A percentile compares a stretch with the other conserved stretches of the same genome.
Conservation (phyloP, 2,888 invertebrate genomes). For the Peribatodes rhomboidaria region DNA sequence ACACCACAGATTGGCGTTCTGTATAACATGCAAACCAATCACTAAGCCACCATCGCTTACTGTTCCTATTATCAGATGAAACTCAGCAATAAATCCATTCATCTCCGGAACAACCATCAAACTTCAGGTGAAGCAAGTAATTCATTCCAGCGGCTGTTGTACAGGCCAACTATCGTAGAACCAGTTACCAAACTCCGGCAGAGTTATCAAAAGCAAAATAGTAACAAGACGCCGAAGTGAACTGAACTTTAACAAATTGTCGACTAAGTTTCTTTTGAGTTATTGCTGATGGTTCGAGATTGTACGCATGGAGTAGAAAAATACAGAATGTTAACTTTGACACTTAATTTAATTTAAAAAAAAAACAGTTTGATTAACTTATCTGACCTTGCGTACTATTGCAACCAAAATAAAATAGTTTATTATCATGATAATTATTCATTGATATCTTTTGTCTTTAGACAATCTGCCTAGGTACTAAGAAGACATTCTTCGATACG, state of each 20-base stretch:
- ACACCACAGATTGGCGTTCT: background rate
- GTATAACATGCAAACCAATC: background rate
- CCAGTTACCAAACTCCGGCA: slow-evolving; percentile 41
- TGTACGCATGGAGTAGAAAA: slow-evolving; percentile 23
- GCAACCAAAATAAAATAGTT: no score
- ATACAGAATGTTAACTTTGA: background rate
- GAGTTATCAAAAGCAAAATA: slow-evolving; percentile 46
- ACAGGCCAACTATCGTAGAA: slow-evolving; percentile 42
- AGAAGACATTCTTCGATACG: no score
- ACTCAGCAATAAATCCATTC: slow-evolving; percentile 20
- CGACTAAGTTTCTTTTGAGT: slow-evolving; percentile 39
- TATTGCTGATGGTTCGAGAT: slow-evolving; percentile 46
- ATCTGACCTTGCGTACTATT: no score
- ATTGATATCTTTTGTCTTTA: no score
- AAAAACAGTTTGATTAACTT: background rate
- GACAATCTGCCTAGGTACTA: no score
- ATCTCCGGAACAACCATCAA: slow-evolving; percentile 41
- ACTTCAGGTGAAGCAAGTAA: slow-evolving; percentile 36
- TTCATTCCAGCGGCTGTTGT: slow-evolving; percentile 41
- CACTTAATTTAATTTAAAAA: slow-evolving; percentile 1
- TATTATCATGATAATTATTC: no score
- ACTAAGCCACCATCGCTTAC: background rate
- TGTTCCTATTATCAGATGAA: background rate
- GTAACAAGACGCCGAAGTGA: slow-evolving; percentile 47
- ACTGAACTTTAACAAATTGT: slow-evolving; percentile 50